Conservation (phyloP, 2,888 invertebrate species). For the Torymus auratus region DNA sequence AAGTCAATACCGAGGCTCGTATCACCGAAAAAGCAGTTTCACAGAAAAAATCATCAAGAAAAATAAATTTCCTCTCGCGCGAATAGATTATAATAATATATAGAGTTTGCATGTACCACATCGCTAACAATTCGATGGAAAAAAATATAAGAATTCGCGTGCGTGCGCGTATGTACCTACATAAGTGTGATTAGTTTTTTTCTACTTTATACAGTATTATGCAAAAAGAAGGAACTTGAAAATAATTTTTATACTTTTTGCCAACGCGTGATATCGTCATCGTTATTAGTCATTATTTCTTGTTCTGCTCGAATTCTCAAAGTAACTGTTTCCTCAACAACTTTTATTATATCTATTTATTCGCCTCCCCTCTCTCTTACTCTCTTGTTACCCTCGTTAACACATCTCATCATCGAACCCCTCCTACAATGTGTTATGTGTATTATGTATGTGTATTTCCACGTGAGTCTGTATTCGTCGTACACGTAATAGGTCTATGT, state of each 20-base stretch:
- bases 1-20: constrained; percentile 5
- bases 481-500: constrained; percentile 35
- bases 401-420: constrained; percentile 15
- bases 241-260: constrained; percentile 12
- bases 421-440: constrained; percentile 23
- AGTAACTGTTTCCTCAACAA: constrained; percentile 48
- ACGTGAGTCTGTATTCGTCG: not conserved
- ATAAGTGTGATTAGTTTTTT: not conserved
- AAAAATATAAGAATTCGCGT: not conserved
- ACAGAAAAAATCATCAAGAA: constrained; percentile 1
- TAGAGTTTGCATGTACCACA: no score
- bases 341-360: constrained; percentile 5
- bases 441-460: no score
- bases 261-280: not conserved
- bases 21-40: constrained; percentile 34
- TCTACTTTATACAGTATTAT: constrained; percentile 9
- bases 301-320: not conserved
- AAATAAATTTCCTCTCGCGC: constrained; percentile 31
- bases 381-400: not conserved
- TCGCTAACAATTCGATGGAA: not conserved
- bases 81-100: no score
- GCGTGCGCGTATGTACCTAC: not conserved
- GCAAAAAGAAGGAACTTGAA: constrained; percentile 45
- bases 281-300: not conserved
- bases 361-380: not conserved